Evolutionary conservation across 2,888 invertebrate genomes (phyloP).

Genomic region (Amphipyra berbera): DNA sequence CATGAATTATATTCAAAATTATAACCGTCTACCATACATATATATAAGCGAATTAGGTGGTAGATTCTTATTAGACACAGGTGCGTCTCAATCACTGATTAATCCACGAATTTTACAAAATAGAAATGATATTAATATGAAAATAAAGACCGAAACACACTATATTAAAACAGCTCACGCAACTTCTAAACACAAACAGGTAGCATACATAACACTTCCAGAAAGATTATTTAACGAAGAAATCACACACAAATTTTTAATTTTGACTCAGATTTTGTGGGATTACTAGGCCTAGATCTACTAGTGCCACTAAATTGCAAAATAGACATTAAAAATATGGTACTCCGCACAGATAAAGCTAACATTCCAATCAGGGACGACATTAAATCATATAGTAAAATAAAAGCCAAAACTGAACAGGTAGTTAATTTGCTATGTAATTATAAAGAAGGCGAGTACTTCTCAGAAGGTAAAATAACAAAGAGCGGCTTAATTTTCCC

Average conservation of each 20-base stretch:
- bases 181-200: too few relatives aligned
- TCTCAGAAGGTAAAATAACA: slow-evolving; percentile 23
- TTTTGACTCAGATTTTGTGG: slow-evolving; percentile 57
- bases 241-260: slow-evolving; percentile 49
- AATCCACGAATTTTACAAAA: slow-evolving; percentile 36
- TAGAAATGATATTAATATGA: slow-evolving; percentile 19
- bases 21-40: slow-evolving; percentile 42
- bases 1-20: slow-evolving; percentile 33
- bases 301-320: slow-evolving; percentile 37
- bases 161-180: too few relatives aligned
- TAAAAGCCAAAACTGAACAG: slow-evolving; percentile 45
- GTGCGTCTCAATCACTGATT: slow-evolving; percentile 51
- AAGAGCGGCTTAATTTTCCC: slow-evolving; percentile 43
- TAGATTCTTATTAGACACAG: slow-evolving; percentile 55
- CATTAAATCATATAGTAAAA: slow-evolving; percentile 39
- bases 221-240: too few relatives aligned
- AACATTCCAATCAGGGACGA: slow-evolving; percentile 30
- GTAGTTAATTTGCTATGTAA: slow-evolving; percentile 47
- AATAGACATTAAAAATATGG: slow-evolving; percentile 58
- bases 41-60: slow-evolving; percentile 50
- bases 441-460: slow-evolving; percentile 44
- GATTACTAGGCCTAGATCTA: slow-evolving; percentile 58
- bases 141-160: too few relatives aligned
- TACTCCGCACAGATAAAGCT: slow-evolving; percentile 30
- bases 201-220: too few relatives aligned